Conservation (phyloP, 2,888 invertebrate genomes). For the Ophion obscuratus region DNA sequence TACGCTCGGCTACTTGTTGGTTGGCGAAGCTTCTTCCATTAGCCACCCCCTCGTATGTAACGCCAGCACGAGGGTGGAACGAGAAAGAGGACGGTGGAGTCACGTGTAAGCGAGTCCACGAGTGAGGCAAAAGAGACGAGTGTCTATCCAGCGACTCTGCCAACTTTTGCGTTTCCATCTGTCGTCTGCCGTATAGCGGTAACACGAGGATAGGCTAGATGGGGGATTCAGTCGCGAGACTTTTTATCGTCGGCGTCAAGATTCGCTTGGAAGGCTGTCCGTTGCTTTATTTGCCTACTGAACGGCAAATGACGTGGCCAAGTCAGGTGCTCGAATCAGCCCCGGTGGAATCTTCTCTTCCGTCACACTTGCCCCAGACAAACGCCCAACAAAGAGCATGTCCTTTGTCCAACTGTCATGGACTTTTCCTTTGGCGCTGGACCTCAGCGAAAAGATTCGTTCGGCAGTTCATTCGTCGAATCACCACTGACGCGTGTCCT, state of each 20-base stretch:
- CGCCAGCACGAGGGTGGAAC: slow-evolving; percentile 23
- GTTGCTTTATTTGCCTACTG: background rate
- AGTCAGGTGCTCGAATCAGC: background rate
- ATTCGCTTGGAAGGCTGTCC: background rate
- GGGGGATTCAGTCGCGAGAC: background rate
- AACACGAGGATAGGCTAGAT: background rate
- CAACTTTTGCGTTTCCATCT: slow-evolving; percentile 72
- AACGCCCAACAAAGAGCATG: background rate
- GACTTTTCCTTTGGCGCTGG: background rate
- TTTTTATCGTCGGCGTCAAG: background rate
- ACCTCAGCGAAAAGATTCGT: background rate
- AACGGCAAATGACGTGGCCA: background rate
- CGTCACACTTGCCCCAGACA: background rate
- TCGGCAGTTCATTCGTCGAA: background rate
- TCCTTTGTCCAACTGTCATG: background rate
- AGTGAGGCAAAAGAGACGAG: slow-evolving; percentile 43
- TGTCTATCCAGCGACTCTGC: slow-evolving; percentile 66
- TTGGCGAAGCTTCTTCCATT: slow-evolving; percentile 60
- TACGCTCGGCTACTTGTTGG: slow-evolving; percentile 42
- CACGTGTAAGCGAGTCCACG: slow-evolving; percentile 56
- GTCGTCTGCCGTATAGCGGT: slow-evolving; percentile 8
- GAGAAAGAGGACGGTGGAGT: slow-evolving; percentile 28
- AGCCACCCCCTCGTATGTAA: slow-evolving; percentile 27
- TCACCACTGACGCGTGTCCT: background rate
- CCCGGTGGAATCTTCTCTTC: background rate